Conservation (phyloP, 2,113 vertebrate species). For the Setophaga coronata region DNA sequence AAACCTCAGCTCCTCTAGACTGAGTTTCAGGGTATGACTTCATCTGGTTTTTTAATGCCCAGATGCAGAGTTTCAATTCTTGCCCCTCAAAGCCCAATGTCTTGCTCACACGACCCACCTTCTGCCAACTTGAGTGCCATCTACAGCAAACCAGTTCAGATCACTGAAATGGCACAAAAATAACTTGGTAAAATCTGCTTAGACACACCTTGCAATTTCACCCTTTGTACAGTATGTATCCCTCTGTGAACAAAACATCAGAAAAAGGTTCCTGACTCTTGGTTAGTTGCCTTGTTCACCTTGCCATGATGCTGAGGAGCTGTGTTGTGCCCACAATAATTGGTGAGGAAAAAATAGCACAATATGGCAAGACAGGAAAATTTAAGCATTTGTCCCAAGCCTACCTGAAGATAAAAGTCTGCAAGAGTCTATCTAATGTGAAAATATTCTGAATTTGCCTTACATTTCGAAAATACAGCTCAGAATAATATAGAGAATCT, state of each 20-base stretch:
- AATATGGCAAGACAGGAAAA: neutral
- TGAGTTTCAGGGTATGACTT: neutral
- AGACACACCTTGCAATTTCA: neutral
- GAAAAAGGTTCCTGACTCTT: neutral
- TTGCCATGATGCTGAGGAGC: neutral
- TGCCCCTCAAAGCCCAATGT: neutral
- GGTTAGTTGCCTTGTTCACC: neutral
- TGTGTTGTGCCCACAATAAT: neutral
- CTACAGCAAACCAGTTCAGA: neutral
- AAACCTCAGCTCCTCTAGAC: neutral
- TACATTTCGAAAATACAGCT: neutral
- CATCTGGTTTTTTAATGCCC: neutral
- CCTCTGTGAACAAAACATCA: neutral
- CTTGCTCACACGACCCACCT: neutral
- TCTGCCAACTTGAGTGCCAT: neutral
- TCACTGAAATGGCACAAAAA: neutral
- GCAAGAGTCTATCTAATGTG: neutral
- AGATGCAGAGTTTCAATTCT: neutral
- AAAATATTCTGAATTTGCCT: neutral
- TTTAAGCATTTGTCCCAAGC: neutral
- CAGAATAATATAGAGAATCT: neutral
- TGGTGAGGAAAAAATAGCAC: neutral
- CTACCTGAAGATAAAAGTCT: neutral
- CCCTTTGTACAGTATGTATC: neutral
- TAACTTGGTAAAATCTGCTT: neutral